Base-by-base conservation (phyloP, 2,888 invertebrate species). In the Chloromyia formosa region DNA sequence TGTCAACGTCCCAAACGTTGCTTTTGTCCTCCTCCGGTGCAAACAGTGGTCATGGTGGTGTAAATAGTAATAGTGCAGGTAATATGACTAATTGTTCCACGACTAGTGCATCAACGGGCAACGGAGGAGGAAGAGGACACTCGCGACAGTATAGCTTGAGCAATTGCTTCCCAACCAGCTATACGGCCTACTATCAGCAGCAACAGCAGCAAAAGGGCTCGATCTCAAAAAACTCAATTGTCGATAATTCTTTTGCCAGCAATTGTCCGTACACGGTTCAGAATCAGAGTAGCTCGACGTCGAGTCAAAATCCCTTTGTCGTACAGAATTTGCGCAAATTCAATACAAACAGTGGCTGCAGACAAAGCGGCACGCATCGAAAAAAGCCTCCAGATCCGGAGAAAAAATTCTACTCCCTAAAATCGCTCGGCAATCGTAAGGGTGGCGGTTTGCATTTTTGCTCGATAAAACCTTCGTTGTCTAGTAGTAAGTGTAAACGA, bases 111-210 rank as follows among this genome's bases (percentile, higher is more conserved):
- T 35, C 74, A 74, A 35, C 27, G 27, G 27, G 27, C 7, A 35
- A 35, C 27, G 12, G 12, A 3, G 74, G 49, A 71, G 66, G 60
- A 73, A 9, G 74, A 27, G 60, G 75, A 35, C 74, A 75, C 66
- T 83, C 83, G 78, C 80, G 82, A 74, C 80, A 82, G 73, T 83
- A 84, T 78, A 83, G 83, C 80, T 78, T 83, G 74, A 83, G 82
- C 81, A 85, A 82, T 79, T 82, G 83, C 80, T 84, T 84, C 74
- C 83, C 83, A 66, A 83, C 83, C 72, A 84, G 84, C 79, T 84
- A 84, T 78, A 83, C 83, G 45, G 84, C 84, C 77, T 83, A 84
- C 78, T 84, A 83, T 78, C 83, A 84, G 69, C 83, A 83, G 73
- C 83, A 83, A 35, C 83, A 83, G 40, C 81, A 81, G 72, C 80